Conservation (phyloP, 2,113 vertebrate species). For the Chlamydotis undulata region DNA sequence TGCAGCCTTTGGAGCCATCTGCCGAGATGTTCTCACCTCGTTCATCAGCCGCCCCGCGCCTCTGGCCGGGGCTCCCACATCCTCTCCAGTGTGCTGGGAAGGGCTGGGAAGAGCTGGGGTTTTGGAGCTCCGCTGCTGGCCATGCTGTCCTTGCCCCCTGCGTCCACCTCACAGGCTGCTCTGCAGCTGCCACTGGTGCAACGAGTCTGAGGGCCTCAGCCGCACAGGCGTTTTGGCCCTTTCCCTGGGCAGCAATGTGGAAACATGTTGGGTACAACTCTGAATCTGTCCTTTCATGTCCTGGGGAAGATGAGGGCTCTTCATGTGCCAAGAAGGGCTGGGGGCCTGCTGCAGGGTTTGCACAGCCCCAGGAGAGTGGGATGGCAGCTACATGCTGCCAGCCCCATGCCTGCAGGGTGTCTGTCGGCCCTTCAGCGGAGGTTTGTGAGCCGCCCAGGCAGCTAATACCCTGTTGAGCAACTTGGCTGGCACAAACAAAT, state of each 20-base stretch:
- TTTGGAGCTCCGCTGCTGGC: background rate
- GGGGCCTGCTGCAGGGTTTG: background rate
- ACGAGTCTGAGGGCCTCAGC: background rate
- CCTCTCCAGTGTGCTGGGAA: background rate
- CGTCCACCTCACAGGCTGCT: background rate
- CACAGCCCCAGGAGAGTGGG: background rate
- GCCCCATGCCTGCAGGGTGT: rapidly evolving
- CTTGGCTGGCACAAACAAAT: background rate
- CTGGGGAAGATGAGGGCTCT: background rate
- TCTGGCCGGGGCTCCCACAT: background rate
- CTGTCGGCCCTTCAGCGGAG: background rate
- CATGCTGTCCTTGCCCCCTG: background rate
- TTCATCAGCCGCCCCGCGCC: constrained; percentile 39
- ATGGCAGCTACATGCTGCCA: background rate
- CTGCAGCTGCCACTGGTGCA: background rate
- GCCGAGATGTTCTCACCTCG: constrained; percentile 47
- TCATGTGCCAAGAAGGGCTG: background rate
- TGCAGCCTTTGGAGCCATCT: constrained; percentile 45
- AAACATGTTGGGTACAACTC: rapidly evolving
- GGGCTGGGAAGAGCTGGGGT: background rate
- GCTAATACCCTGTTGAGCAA: background rate
- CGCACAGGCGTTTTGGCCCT: background rate
- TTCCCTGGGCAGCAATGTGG: background rate
- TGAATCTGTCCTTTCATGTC: background rate
- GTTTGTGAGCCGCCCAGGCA: background rate